phyloP scores from a whole-genome alignment of 2,888 invertebrate genomes.

The Seladonia tumulorum region DNA sequence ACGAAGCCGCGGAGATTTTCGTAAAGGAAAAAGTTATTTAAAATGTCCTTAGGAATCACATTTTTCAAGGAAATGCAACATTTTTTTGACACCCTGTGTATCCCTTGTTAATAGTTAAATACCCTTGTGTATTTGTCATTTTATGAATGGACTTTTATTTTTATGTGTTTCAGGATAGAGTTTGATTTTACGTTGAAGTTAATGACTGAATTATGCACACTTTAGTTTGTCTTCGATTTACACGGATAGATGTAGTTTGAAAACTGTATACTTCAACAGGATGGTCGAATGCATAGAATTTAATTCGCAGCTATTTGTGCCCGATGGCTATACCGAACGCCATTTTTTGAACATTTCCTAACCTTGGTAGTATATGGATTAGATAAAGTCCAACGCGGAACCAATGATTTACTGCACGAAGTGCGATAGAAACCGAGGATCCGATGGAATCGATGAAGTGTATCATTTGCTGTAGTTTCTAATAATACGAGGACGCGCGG shows the following conservation, averaged over 20 bases:
- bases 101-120: too few species aligned
- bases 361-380: background rate
- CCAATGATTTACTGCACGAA: conserved; percentile 29
- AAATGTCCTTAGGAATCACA: too few species aligned
- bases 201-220: too few species aligned
- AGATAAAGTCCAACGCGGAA: conserved; percentile 51
- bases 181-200: too few species aligned
- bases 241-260: background rate
- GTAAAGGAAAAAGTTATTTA: too few species aligned
- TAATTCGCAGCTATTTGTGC: background rate
- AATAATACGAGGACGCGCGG: conserved; percentile 39
- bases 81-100: too few species aligned
- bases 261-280: background rate
- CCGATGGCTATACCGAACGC: background rate
- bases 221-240: too few species aligned
- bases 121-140: too few species aligned
- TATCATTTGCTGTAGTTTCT: conserved; percentile 57
- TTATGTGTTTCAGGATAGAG: too few species aligned
- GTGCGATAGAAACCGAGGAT: conserved; percentile 33
- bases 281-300: background rate
- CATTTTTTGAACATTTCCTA: background rate
- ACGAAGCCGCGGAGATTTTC: too few species aligned
- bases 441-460: conserved; percentile 49
- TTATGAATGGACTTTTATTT: too few species aligned
- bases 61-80: too few species aligned